Evolutionary conservation across 2,888 invertebrate genomes (phyloP), one percentile per base, ranked within the genome.

Genomic region (Diplolepis rosae): DNA sequence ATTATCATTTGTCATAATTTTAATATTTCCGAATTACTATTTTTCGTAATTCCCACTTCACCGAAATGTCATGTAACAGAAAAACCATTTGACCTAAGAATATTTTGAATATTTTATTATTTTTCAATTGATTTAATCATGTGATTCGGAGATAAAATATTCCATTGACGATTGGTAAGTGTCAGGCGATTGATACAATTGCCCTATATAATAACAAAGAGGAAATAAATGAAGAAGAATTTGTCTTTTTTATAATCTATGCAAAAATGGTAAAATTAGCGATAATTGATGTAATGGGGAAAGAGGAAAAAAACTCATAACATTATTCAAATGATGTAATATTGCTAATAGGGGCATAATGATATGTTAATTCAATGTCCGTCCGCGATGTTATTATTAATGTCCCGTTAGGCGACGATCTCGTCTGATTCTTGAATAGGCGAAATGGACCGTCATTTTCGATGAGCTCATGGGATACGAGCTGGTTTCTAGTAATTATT

Each of bases 401-500:
- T 50, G 28, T 45, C 48, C 48, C 66, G 45, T 30, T 48, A 54
- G 68, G 48, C 68, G 66, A 70, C 65, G 48, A 75, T 68, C 72
- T 42, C 45, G 66, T 56, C 50, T 35, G 35, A 48, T 50, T 61
- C 39, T 61, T 56, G 24, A 35, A 61, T 61, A 61, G 51, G 50
- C 13, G 11, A 50, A 39, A 50, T 30, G 51, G 50, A 50, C 66
- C 66, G n/a, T 50, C 51, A 66, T 48, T 66, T 66, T 51, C 30
- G 66, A 48, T 65, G 22, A 50, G 30, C 69, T 61, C 69, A 22
- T 35, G 35, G 35, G 56, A 61, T 61, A 61, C 72, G 71, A 76
- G 76, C 75, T 76, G 78, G 80, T 81, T 80, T 80, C 69, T 72
- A 83, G 83, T 86, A 87, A 88, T 88, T 88, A 87, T 86, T 83